Evolutionary conservation across 2,888 invertebrate species (phyloP), one percentile per base, ranked within the genome.

Genomic region (Craniophora ligustri): DNA sequence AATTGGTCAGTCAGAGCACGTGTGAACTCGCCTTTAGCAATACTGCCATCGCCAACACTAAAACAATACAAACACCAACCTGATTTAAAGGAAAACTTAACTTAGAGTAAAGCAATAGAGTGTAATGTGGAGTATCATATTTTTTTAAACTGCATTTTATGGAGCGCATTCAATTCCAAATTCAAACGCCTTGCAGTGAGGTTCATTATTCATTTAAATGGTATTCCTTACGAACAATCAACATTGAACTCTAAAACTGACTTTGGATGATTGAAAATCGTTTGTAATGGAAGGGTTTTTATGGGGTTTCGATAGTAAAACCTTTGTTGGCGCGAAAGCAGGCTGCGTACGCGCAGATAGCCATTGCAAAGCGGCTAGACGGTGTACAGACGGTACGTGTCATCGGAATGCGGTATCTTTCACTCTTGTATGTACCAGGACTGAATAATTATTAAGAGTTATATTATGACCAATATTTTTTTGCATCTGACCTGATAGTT

Each of bases 331-430:
- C 73, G 72, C 66, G 82, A 82, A 87, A 80, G 75, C 78, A 74
- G 78, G 66, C 72, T 81, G 84, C 84, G 86, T 84, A 76, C 70
- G 79, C 81, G 78, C 77, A 78, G 71, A 84, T 84, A 85, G 83
- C 82, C 76, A 58, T 76, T 67, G 66, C 76, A 73, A 81, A 76
- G 72, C 69, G 85, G 78, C 87, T 89, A 90, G 91, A 91, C 89
- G 78, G 72, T 74, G 76, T 75, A 78, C 86, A 91, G 89, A 90
- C 90, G 70, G 63, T 71, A 63, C 56, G 63, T 76, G 76, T 74
- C 73, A 62, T 65, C 41, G 74, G 72, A 66, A 71, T 74, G 64
- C 50, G 58, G 61, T 61, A 61, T 65, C 64, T 65, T 65, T 65
- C 62, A 44, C 54, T 54, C n/a, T 26, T 47, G 31, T 30, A 28